Percentiles rank a stretch among this genome's conserved stretches.
These are phyloP conservation scores for Andrena cerasifolii DNA, from an alignment of 1,140 invertebrate species.

Conservation along the genomic window DNA sequence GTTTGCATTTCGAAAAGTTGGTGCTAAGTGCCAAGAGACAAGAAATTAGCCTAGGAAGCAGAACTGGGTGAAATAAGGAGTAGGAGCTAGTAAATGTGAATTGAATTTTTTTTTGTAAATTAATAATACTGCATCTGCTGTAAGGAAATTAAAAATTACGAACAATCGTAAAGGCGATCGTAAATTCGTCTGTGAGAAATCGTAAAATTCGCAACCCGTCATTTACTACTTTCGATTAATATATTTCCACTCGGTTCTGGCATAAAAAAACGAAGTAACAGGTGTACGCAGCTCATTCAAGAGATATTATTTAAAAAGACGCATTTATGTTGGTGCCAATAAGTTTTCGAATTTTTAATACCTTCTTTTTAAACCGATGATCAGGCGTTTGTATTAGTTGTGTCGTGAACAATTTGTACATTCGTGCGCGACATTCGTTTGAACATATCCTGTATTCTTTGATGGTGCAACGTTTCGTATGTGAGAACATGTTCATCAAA, in stretches of 20 bases:
- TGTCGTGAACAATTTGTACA: slow-evolving; percentile 18
- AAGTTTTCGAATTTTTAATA: slow-evolving; percentile 53
- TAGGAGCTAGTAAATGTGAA: slow-evolving; percentile 19
- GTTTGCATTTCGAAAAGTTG: slow-evolving; percentile 22
- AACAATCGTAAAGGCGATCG: slow-evolving; percentile 6
- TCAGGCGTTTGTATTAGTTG: neutral
- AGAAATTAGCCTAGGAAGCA: slow-evolving; percentile 38
- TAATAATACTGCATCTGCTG: slow-evolving; percentile 10
- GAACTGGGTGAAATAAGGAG: slow-evolving; percentile 10
- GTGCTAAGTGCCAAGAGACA: slow-evolving; percentile 38
- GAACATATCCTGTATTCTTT: slow-evolving; percentile 44
- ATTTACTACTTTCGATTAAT: neutral
- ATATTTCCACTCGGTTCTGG: slow-evolving; percentile 22
- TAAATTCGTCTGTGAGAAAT: slow-evolving; percentile 11
- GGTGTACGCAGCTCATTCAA: neutral
- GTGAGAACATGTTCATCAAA: slow-evolving; percentile 65
- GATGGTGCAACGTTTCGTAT: slow-evolving; percentile 43
- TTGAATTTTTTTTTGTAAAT: slow-evolving; percentile 38
- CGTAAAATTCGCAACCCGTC: neutral
- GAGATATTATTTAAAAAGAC: slow-evolving; percentile 26
- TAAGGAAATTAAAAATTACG: neutral
- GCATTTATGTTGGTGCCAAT: slow-evolving; percentile 71
- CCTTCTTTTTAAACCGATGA: slow-evolving; percentile 24
- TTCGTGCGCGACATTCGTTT: slow-evolving; percentile 28
- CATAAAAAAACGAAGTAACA: neutral